Base-by-base conservation (phyloP, 2,797 vertebrate genomes). In the Halcyon smyrnensis region DNA sequence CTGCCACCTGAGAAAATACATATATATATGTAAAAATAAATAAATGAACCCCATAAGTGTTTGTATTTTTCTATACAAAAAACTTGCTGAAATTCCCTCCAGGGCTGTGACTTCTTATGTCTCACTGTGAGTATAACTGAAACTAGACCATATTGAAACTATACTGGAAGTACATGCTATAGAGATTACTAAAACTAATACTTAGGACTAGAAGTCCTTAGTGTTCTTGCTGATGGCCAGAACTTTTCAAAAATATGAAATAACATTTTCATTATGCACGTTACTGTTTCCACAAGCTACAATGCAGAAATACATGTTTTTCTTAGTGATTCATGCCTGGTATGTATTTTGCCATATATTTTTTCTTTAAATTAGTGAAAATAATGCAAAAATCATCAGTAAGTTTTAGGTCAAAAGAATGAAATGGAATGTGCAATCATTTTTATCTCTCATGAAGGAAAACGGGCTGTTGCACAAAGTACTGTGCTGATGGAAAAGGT, bases 361-460 rank as follows among this genome's bases (percentile, higher is more conserved):
- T 57, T 88, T 87, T 51, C 37, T 89, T 57, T 30, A 70, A 53
- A 48, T 88, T 28, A 84, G 15, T 90, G 30, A 57, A 88, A 65
- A 65, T 74, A 21, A n/a, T 12, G 67, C 27, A 39, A 56, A 90
- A 74, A 79, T 62, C 2, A 60, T 41, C 23, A 45, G 39, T 37
- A 78, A 62, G 16, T 67, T 73, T 69, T 76, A 34, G 18, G 18
- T 60, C 1, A 10, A 84, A 84, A 63, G 76, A 85, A 43, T 74
- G 43, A 74, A 94, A 56, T 77, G 27, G 25, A 79, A 68, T 75
- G 57, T 75, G 34, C 45, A 83, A 25, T 77, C 1, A 68, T 91
- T 95, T 95, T 92, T 87, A 74, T 83, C 34, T 83, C 76, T 79
- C 48, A 11, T 27, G 45, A 85, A 83, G 90, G 60, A 85, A 95